Base-by-base conservation (phyloP, 2,888 invertebrate species). In the Tipula vernalis region DNA sequence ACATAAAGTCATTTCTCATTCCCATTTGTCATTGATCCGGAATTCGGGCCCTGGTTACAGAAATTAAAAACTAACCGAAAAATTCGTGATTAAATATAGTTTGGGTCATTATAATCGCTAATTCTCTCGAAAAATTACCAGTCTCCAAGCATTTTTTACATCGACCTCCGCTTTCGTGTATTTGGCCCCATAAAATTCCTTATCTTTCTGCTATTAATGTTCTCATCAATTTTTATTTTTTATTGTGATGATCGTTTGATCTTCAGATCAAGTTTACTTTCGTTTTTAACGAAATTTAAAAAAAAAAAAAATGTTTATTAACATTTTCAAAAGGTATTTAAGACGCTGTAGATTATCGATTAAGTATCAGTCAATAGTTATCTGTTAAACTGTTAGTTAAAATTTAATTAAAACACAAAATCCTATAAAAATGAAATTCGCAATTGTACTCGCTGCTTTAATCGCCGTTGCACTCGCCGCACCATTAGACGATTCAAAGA, bases 361-460 rank as follows among this genome's bases (percentile, higher is more conserved):
- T 71, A 10, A 71, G 71, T 3, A 71, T 71, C 71, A 71, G 28
- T 71, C 71, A 71, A 71, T 12, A 71, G 71, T 71, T 71, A 71
- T 0, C 71, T 71, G 71, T 10, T 71, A 2, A 28, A 28, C 71
- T 39, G 6, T 39, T 39, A 6, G 39, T 39, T 39, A 2, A 1
- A 39, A 39, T 39, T 39, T 2, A 28, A 71, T 15, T 15, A 71
- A 71, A 71, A 84, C 15, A 39, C 84, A 36, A 36, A 84, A n/a
- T n/a, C n/a, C n/a, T n/a, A n/a, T n/a, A n/a, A n/a, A n/a, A n/a
- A 84, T 84, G 84, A 84, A 84, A 41, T 84, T 84, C 84, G 36
- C 41, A 84, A 84, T 84, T 41, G 84, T 84, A 15, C 2, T 84
- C 84, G 41, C 39, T 84, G 36, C 84, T 39, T 84, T 84, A 39